These are phyloP conservation scores for Cygnus atratus DNA, from an alignment of 2,113 vertebrate genomes.

Conservation along the genomic window DNA sequence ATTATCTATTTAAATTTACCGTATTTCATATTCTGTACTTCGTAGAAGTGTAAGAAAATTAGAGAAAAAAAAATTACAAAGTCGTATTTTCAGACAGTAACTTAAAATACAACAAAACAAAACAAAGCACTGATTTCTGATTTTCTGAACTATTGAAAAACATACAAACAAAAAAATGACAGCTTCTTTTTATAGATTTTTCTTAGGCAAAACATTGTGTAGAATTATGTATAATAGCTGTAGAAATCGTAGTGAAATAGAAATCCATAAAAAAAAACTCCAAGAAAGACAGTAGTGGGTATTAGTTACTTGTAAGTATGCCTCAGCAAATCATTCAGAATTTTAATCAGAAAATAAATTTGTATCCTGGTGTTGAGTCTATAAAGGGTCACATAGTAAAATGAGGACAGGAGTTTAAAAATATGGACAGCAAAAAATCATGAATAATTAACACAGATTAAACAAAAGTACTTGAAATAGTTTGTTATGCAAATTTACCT, in stretches of 20 bases:
- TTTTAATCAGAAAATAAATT: not conserved
- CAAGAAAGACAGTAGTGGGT: not conserved
- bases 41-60: not conserved
- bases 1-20: not conserved
- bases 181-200: not conserved
- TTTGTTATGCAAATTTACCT: not conserved
- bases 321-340: not conserved
- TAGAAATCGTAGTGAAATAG: not conserved
- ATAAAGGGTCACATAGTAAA: not conserved
- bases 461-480: not conserved
- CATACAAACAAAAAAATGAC: not conserved
- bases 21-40: not conserved
- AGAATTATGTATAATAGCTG: not conserved
- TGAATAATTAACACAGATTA: not conserved
- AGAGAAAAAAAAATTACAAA: not conserved
- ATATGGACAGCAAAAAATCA: not conserved
- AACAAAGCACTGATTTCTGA: not conserved
- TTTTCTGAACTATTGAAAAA: not conserved
- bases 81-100: not conserved
- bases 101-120: not conserved
- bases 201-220: fast-evolving
- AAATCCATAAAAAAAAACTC: not conserved
- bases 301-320: not conserved
- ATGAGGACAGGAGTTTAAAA: not conserved
- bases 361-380: not conserved